Base-by-base conservation (phyloP, 2,888 invertebrate genomes). In the Noctua fimbriata region DNA sequence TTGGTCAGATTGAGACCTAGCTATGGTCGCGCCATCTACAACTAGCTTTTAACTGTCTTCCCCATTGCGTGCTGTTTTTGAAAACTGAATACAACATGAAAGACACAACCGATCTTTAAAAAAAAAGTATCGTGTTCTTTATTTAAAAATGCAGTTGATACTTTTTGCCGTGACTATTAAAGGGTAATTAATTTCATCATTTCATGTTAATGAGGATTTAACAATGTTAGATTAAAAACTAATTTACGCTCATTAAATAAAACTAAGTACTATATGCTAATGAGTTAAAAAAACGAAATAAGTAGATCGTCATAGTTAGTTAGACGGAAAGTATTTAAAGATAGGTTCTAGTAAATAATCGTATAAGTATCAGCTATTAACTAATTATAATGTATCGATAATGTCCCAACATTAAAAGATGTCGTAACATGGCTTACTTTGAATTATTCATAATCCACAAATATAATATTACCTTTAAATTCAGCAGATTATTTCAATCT, bases 151-250 rank as follows among this genome's bases (percentile, higher is more conserved):
- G 7, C 7, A 44, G 14, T 21, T 2, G 0, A 44, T 32, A 10
- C 3, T 58, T 21, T 47, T 44, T 71, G 21, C n/a, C n/a, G 76
- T 28, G 32, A 28, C 76, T 28, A n/a, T 74, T 21, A 47, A 58
- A 49, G 18, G 58, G 10, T 60, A 32, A 63, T 63, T 76, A n/a
- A 12, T n/a, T 60, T 6, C 1, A 16, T 24, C 12, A n/a, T n/a
- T n/a, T n/a, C n/a, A n/a, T n/a, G n/a, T n/a, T 44, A 66, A 80
- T 47, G 52, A 47, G 47, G 7, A 79, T 65, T 55, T 47, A 55
- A 18, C 32, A 28, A 14, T 5, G 72, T 71, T 52, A 18, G 6
- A 1, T 18, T 14, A 36, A 63, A 69, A 79, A 24, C 12, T 4
- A 28, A 76, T 18, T 24, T 4, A 49, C 9, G 21, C 14, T 10